A percentile compares a stretch with the other conserved stretches of the same genome.
Conservation (phyloP, 2,797 vertebrate species). For the Zenarchopterus dispar region DNA sequence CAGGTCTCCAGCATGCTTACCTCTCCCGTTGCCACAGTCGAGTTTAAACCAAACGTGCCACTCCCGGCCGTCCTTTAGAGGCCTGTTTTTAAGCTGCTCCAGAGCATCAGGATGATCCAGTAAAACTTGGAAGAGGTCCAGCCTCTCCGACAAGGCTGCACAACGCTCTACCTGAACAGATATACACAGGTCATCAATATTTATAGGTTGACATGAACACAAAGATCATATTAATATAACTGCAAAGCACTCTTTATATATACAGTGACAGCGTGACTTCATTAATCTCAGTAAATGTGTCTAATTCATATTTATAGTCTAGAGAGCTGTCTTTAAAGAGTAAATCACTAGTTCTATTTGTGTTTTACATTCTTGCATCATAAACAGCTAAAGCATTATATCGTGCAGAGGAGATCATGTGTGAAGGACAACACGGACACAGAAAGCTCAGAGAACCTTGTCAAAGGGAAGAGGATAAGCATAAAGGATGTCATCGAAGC, state of each 20-base stretch:
- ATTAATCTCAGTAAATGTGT: no score
- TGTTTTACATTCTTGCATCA: no score
- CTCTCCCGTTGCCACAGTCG: slow-evolving; percentile 87
- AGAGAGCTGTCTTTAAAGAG: no score
- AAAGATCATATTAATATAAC: no score
- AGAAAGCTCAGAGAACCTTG: slow-evolving; percentile 64
- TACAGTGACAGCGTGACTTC: no score
- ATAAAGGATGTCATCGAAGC: slow-evolving; percentile 88
- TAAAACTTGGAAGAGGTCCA: slow-evolving; percentile 83
- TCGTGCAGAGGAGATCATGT: no score
- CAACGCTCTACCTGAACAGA: slow-evolving; percentile 77
- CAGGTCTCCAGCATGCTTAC: slow-evolving; percentile 49
- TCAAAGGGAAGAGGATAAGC: slow-evolving; percentile 83
- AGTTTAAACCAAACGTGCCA: slow-evolving; percentile 89
- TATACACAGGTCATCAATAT: neutral
- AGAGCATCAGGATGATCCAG: slow-evolving; percentile 79
- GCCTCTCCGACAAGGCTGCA: slow-evolving; percentile 75
- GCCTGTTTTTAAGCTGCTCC: slow-evolving; percentile 70
- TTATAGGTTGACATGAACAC: neutral
- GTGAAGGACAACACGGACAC: neutral
- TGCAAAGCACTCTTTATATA: no score
- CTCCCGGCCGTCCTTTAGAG: slow-evolving; percentile 62
- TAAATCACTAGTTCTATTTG: no score
- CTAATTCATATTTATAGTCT: no score
- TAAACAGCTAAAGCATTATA: no score